Base-by-base conservation (phyloP, 2,113 vertebrate species). In the Xenus cinereus region DNA sequence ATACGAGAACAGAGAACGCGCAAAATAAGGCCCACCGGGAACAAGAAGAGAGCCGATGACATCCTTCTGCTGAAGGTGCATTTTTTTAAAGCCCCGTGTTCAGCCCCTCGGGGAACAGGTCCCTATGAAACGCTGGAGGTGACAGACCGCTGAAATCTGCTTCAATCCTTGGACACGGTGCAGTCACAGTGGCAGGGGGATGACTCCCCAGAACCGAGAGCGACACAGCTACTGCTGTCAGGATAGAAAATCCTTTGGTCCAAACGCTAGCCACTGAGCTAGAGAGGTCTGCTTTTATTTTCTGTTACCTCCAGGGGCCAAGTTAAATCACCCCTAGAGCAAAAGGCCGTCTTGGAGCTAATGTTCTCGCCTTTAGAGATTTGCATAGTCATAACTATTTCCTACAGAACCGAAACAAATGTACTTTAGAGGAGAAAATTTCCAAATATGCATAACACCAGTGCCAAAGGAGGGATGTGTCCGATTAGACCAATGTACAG, bases 31-130 rank as follows among this genome's bases (percentile, higher is more conserved):
- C 6, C n/a, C 27, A 48, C 7, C 6, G 45, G 41, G 43, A 89
- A 35, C 0, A 1, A n/a, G 21, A 4, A 59, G 28, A 84, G 10
- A 73, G 33, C 35, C 3, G 0, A 72, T 62, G 53, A 28, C n/a
- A 76, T 54, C 45, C 50, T 83, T 48, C 26, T 30, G 33, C 6
- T 37, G 24, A 48, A 73, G 22, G 37, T 11, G 7, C 9, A 16
- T 46, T 76, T 87, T 75, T 64, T 46, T 20, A 66, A 66, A 77
- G 41, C 78, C 39, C 21, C 35, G 24, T 32, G 9, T 76, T 80
- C 28, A 66, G 54, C 6, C 22, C 11, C 27, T 50, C 33, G 30
- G 37, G 48, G 69, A 79, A 73, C 24, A 72, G 28, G 53, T 57
- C 28, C n/a, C 3, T 20, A 68, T 9, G 62, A 81, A 87, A 78